Evolutionary conservation across 2,797 vertebrate genomes (phyloP).

Genomic region (Hafferia zeledoni): DNA sequence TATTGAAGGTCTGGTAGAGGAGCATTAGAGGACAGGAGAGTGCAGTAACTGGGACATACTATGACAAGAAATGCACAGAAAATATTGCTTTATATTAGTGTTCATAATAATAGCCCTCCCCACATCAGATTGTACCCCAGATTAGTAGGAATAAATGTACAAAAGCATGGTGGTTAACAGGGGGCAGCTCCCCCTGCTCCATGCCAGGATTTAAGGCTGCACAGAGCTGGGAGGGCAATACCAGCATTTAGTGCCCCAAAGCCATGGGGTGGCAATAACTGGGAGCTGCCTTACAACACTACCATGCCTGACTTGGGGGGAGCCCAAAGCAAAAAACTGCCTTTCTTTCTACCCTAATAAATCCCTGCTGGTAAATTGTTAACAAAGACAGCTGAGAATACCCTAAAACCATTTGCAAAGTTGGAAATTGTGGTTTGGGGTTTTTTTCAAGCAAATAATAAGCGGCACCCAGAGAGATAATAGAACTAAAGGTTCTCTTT

Average conservation of each 20-base stretch:
- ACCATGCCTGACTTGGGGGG: neutral
- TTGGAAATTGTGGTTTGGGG: fast-evolving
- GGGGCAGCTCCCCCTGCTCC: neutral
- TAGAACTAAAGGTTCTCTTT: neutral
- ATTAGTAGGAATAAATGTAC: neutral
- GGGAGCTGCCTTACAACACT: neutral
- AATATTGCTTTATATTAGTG: neutral
- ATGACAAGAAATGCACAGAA: neutral
- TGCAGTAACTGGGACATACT: neutral
- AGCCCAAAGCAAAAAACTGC: neutral
- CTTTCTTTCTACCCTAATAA: neutral
- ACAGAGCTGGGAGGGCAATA: neutral
- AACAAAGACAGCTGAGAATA: neutral
- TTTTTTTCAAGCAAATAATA: neutral
- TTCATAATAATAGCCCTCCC: neutral
- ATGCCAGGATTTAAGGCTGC: fast-evolving
- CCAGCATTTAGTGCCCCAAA: neutral
- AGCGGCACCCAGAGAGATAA: neutral
- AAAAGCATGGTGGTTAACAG: neutral
- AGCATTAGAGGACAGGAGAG: neutral
- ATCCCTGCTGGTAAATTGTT: neutral
- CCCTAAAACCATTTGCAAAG: neutral
- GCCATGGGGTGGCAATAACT: neutral
- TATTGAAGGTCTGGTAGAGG: neutral
- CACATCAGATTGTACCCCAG: neutral